These are phyloP conservation scores for Malacoctenus gilli DNA, from an alignment of 2,797 vertebrate genomes.

Conservation along the genomic window DNA sequence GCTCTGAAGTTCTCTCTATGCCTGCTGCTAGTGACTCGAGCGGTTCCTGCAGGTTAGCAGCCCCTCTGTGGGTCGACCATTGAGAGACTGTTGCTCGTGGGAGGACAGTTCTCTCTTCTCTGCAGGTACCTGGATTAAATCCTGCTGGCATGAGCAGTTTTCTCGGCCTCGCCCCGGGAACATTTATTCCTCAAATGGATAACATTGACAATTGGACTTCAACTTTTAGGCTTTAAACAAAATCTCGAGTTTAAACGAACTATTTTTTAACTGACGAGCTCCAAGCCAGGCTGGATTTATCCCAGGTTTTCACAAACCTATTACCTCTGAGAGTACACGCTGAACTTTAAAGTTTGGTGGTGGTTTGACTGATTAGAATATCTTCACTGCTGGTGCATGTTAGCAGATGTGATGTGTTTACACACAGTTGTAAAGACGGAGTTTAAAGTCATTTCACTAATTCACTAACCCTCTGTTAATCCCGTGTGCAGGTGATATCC, in stretches of 20 bases:
- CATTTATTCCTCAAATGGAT: constrained; percentile 34
- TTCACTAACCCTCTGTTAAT: too few relatives aligned
- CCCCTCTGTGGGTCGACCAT: too few relatives aligned
- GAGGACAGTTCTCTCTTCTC: constrained; percentile 26
- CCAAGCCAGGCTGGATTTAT: constrained; percentile 45
- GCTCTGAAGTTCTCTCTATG: constrained; percentile 20
- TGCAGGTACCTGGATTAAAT: constrained; percentile 53
- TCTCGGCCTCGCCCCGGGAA: constrained; percentile 37
- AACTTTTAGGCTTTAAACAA: too few relatives aligned
- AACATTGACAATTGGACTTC: constrained; percentile 3
- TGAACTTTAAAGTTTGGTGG: not conserved
- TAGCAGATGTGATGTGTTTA: too few relatives aligned
- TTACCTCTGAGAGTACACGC: not conserved
- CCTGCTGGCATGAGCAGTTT: constrained; percentile 45
- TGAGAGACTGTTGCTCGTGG: constrained; percentile 14
- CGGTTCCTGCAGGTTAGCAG: constrained; percentile 14
- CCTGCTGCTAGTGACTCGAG: constrained; percentile 25
- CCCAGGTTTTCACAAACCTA: constrained; percentile 29
- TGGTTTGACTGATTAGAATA: not conserved
- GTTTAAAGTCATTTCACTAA: too few relatives aligned
- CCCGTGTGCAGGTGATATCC: too few relatives aligned
- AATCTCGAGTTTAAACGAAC: too few relatives aligned
- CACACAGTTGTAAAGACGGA: too few relatives aligned
- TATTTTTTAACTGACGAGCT: too few relatives aligned
- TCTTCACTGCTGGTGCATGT: too few relatives aligned